phyloP scores from a whole-genome alignment of 2,797 vertebrate species.

The Rhynchotus rufescens region DNA sequence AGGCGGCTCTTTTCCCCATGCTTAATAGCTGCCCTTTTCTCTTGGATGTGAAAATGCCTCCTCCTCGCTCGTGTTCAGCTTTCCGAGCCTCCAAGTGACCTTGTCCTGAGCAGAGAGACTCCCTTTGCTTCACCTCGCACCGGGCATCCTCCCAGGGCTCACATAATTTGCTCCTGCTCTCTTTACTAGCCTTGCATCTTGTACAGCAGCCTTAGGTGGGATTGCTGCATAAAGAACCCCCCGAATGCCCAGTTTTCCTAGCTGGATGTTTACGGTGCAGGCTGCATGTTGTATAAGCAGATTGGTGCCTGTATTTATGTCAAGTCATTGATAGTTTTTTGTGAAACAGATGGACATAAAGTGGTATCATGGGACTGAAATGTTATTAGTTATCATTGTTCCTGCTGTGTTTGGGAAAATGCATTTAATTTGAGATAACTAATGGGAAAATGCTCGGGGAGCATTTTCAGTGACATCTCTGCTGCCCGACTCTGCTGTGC shows the following conservation, averaged over 20 bases:
- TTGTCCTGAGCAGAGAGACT: background rate
- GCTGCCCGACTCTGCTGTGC: background rate
- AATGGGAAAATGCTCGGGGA: slow-evolving; percentile 4
- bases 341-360: slow-evolving; percentile 7
- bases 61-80: background rate
- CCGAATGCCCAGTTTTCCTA: background rate
- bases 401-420: slow-evolving; percentile 23
- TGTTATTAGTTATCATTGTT: slow-evolving; percentile 24
- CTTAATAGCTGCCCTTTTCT: background rate
- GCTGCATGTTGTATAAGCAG: background rate
- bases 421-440: slow-evolving; percentile 36
- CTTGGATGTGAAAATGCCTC: fast-evolving
- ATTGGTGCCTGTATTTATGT: background rate
- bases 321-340: background rate
- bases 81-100: background rate
- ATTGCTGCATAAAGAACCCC: fast-evolving
- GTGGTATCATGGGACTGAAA: background rate
- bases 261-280: fast-evolving
- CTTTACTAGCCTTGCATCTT: background rate
- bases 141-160: fast-evolving
- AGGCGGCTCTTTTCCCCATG: background rate
- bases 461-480: background rate
- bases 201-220: fast-evolving
- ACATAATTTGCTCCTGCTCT: fast-evolving
- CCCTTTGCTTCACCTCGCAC: background rate